Base-by-base conservation (phyloP, 2,797 vertebrate species). In the Chromis chromis region DNA sequence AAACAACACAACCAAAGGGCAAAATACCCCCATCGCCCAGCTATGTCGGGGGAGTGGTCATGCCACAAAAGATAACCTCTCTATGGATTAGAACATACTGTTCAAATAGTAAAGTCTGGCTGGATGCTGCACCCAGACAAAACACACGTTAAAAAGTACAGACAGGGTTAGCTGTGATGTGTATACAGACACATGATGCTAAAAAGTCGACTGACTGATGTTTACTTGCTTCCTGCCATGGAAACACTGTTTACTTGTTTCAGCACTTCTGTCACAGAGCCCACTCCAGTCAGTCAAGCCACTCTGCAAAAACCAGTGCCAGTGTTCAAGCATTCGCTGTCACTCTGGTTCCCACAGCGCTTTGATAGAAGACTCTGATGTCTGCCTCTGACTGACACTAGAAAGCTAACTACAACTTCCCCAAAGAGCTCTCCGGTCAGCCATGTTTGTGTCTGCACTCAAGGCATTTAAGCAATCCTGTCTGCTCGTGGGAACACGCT, bases 1-100 rank as follows among this genome's bases (percentile, higher is more conserved):
- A 68, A 68, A 53, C 49, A 55, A 62, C 39, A 72, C 1, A 66
- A 33, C 19, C 21, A 22, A 24, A 77, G 28, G 25, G 53, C 22
- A 78, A 58, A 83, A 54, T n/a, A 17, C 22, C 25, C 56, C 28
- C 19, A 21, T 6, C 24, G 44, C 19, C 10, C 2, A 13, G 3
- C 13, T 28, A 50, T 48, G 49, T 42, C 3, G 9, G 76, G 63
- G 86, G 78, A 83, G 84, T 71, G 71, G 69, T 76, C 70, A 65
- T 25, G 46, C 60, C 52, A 73, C 53, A 28, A 46, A 54, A 93
- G 85, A 92, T 85, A 90, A 92, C 66, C 49, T 59, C 74, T 78
- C 61, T 61, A 71, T 73, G 74, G 72, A 71, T 68, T 48, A 56
- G 48, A 74, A 77, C 58, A 52, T 1, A 9, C 9, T 61, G 60